Base-by-base conservation (phyloP, 2,888 invertebrate species). In the Rhingia campestris region DNA sequence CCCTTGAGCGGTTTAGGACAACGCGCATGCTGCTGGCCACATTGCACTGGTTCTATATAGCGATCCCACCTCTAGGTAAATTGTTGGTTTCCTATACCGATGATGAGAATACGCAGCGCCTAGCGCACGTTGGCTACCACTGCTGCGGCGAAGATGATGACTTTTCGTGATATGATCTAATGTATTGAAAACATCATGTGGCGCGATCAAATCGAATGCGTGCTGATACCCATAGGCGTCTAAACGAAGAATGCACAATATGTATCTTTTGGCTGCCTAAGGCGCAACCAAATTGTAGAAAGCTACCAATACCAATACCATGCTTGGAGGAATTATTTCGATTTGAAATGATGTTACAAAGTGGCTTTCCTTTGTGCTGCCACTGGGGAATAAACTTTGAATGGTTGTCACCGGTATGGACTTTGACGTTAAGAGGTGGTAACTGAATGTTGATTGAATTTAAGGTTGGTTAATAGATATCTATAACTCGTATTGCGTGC, bases 161-260 rank as follows among this genome's bases (percentile, higher is more conserved):
- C 58, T 73, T 58, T 12, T 58, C 41, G n/a, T 63, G 75, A 80
- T 80, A 80, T 74, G 37, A 81, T 81, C 63, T 76, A 76, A 64
- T 69, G 69, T 63, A 77, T 64, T 64, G 72, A 70, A 73, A 51
- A 58, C 58, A 64, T 66, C 54, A 70, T 56, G 61, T 35, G 69
- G 70, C 39, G 56, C 76, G 70, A 49, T 56, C 58, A 10, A 66
- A 43, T 72, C 72, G 49, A 56, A 61, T 77, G 54, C 54, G 69
- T 70, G 63, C 72, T 49, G 54, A 53, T 56, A 35, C 64, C 51
- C 72, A 58, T 35, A 70, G 53, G 70, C 59, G 33, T 61, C 39
- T 37, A 14, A 45, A 45, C 43, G 61, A 76, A 76, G 54, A 76
- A 70, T 70, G 61, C 41, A 63, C 54, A 45, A 47, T 61, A 22